Percentiles rank a stretch among this genome's conserved stretches.
These are phyloP conservation scores for Drosophila parthenogenetica DNA, from an alignment of 2,888 invertebrate genomes.

Conservation along the genomic window DNA sequence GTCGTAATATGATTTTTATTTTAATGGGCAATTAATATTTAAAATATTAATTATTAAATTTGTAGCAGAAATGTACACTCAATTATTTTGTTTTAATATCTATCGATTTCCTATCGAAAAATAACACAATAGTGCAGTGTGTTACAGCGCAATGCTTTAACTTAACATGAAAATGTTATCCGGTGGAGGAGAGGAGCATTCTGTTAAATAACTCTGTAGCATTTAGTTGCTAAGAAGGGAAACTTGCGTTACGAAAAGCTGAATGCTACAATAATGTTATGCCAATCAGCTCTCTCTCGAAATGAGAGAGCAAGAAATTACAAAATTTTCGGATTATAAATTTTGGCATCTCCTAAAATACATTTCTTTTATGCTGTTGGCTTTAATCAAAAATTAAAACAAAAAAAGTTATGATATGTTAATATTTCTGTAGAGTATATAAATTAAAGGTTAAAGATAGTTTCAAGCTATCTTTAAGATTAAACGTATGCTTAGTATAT, in stretches of 20 bases:
- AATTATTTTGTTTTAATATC: too few species aligned
- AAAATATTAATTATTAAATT: too few species aligned
- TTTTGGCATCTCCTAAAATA: neutral
- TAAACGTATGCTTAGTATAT: too few species aligned
- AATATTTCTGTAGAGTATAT: neutral
- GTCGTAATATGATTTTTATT: neutral
- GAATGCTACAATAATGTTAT: neutral
- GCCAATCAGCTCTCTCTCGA: neutral
- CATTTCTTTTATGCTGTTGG: neutral
- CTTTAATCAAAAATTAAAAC: neutral
- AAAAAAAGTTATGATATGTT: neutral
- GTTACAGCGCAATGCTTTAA: neutral
- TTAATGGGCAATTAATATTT: too few species aligned
- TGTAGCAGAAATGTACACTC: too few species aligned
- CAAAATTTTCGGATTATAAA: neutral
- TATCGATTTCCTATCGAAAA: neutral
- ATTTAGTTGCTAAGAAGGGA: constrained; percentile 13
- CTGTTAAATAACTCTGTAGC: neutral
- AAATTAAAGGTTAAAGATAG: too few species aligned
- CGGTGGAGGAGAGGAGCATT: neutral
- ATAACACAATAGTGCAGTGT: too few species aligned
- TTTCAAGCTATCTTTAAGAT: too few species aligned
- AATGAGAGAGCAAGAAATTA: neutral
- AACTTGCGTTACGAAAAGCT: neutral
- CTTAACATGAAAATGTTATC: neutral